Evolutionary conservation across 2,888 invertebrate species (phyloP), one percentile per base, ranked within the genome.

Genomic region (Lydus trimaculatus): DNA sequence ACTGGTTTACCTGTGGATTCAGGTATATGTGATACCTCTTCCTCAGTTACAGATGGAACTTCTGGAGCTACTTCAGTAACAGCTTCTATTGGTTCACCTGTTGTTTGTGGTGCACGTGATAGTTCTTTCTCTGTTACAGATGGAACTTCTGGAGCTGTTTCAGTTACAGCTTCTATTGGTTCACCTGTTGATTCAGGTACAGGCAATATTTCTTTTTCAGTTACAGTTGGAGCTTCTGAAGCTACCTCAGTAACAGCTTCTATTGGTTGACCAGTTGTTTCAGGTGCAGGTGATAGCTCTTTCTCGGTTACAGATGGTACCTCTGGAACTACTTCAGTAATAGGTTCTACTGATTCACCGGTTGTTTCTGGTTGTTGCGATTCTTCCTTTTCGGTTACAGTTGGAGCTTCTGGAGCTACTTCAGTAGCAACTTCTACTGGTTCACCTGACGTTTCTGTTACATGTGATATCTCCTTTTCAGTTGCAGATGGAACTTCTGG

Each of bases 271-370:
- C 15, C 36, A 13, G 36, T 36, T 15, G 36, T 13, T 52, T 39
- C 28, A 31, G 58, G 63, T 48, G 56, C 43, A 11, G 33, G 61
- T 36, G 39, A n/a, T 3, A 61, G 1, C 39, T 61, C 20, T 61
- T 36, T 20, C 17, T 43, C 43, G 17, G 43, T 43, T 17, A n/a
- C 43, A 43, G 43, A n/a, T 17, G 43, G 43, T 2, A 8, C 17
- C 43, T 20, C 62, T 5, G 33, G 9, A 2, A 6, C 31, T 1
- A 20, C 31, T 52, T 39, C 28, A 48, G 58, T 64, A 56, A 61
- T 33, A 64, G 39, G 28, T 62, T 48, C 52, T 39, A 64, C 58
- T 36, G 69, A 58, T 20, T 31, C 56, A 36, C 67, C 65, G 36
- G 43, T 59, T n/a, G 31, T 52, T 20, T 65, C 58, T 36, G 61